Evolutionary conservation across 2,888 invertebrate species (phyloP).

Genomic region (Rhabditoides inermis): DNA sequence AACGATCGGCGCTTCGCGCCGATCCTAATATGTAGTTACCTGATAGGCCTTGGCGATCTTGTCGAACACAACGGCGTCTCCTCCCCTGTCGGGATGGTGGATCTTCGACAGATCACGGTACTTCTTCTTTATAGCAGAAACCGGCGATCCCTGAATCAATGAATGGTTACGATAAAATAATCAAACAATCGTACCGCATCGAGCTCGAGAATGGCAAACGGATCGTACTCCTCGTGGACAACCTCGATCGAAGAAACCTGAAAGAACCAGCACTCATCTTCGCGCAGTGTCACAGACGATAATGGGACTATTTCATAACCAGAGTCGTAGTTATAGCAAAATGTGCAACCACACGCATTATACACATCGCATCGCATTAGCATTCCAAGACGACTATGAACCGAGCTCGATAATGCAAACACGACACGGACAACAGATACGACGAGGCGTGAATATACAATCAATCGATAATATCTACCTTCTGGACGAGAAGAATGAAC

Average conservation of each 20-base stretch:
- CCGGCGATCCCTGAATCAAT: constrained; percentile 67
- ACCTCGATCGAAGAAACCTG: constrained; percentile 72
- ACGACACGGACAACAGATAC: too few species aligned
- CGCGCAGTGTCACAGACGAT: too few species aligned
- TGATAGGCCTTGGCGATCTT: constrained; percentile 79
- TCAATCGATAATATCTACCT: constrained; percentile 40
- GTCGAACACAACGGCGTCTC: constrained; percentile 94
- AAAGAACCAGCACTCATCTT: not conserved
- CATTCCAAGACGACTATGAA: too few species aligned
- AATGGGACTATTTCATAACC: too few species aligned
- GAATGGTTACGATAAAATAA: constrained; percentile 5
- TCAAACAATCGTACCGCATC: constrained; percentile 62
- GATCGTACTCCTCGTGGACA: constrained; percentile 75
- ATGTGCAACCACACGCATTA: too few species aligned
- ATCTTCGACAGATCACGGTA: constrained; percentile 83
- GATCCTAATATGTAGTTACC: constrained; percentile 53
- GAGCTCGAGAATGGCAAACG: constrained; percentile 85
- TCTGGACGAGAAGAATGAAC: constrained; percentile 56
- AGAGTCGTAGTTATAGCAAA: too few species aligned
- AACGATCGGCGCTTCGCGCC: too few species aligned
- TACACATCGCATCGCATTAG: too few species aligned
- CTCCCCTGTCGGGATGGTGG: constrained; percentile 75
- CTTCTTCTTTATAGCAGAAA: constrained; percentile 83
- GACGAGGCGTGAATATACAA: not conserved
- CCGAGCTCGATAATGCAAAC: too few species aligned